Evolutionary conservation across 2,888 invertebrate species (phyloP), one percentile per base, ranked within the genome.

Genomic region (Xestia sexstrigata): DNA sequence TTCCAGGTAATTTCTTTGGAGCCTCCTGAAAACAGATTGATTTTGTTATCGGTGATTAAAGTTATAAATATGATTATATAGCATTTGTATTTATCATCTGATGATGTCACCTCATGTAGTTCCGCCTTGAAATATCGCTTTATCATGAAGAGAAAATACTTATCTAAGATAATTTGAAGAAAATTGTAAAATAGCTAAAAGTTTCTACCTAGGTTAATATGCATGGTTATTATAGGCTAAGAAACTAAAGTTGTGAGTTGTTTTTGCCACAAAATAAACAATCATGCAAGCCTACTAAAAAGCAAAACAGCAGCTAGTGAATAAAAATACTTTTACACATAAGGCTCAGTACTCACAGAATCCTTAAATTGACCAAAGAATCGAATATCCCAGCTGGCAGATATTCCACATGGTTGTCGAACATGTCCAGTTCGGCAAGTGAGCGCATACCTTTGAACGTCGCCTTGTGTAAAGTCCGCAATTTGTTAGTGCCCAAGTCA

Each of bases 331-430:
- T 47, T 47, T 65, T n/a, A 17, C 17, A 23, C 13, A 35, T 39
- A 47, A 47, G 26, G 20, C 17, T 52, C 11, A 52, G 58, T 88
- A 97, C 97, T 97, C 94, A 98, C 98, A 98, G 91, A 91, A 98
- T 97, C 85, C 97, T 96, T 60, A 98, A 93, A 89, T 97, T 97
- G 86, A 97, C 96, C 70, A 98, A 94, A 17, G 97, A 97, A 86
- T 97, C 97, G 89, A 98, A 98, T 80, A 98, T 95, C 3, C 97
- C 97, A 5, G 97, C 95, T 0, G 98, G 98, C 45, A 98, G 92
- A 90, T 97, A 97, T 87, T 98, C 97, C 39, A 98, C 96, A 76
- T 97, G 97, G 92, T 98, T 98, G 89, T 98, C 97, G 85, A 98
- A 98, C 90, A 98, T 96, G 92, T 98, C 98, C 71, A 98, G 92